Evolutionary conservation across 2,113 vertebrate genomes (phyloP).

Genomic region (Meleagris gallopavo): DNA sequence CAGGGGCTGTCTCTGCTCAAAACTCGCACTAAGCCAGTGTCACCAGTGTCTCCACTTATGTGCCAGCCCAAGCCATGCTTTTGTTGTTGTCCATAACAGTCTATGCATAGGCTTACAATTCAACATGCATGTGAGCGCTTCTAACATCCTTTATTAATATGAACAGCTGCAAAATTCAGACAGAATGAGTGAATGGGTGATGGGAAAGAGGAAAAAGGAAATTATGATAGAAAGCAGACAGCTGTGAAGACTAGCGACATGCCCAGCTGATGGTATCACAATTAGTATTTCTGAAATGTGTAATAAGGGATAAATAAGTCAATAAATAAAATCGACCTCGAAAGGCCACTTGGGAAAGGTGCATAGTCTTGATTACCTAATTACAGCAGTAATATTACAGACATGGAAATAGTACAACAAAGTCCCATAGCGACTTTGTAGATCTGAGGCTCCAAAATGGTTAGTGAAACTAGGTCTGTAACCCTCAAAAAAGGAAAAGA

Average conservation of each 20-base stretch:
- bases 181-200: neutral
- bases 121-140: neutral
- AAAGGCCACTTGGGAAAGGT: constrained; percentile 29
- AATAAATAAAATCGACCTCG: constrained; percentile 46
- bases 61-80: neutral
- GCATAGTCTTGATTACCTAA: constrained; percentile 57
- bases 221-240: neutral
- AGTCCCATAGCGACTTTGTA: constrained; percentile 33
- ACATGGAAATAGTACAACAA: constrained; percentile 46
- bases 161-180: constrained; percentile 36
- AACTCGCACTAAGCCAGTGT: neutral
- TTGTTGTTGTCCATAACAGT: fast-evolving
- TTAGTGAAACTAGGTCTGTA: constrained; percentile 44
- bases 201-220: constrained; percentile 40
- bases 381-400: constrained; percentile 36
- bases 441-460: constrained; percentile 20
- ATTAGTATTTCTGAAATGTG: neutral
- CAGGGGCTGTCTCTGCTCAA: neutral
- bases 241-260: neutral
- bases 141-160: neutral
- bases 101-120: neutral
- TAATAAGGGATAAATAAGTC: constrained; percentile 42
- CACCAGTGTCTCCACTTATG: neutral
- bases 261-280: neutral
- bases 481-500: constrained; percentile 48